Evolutionary conservation across 2,888 invertebrate genomes (phyloP).

Genomic region (Drosophila lacicola): DNA sequence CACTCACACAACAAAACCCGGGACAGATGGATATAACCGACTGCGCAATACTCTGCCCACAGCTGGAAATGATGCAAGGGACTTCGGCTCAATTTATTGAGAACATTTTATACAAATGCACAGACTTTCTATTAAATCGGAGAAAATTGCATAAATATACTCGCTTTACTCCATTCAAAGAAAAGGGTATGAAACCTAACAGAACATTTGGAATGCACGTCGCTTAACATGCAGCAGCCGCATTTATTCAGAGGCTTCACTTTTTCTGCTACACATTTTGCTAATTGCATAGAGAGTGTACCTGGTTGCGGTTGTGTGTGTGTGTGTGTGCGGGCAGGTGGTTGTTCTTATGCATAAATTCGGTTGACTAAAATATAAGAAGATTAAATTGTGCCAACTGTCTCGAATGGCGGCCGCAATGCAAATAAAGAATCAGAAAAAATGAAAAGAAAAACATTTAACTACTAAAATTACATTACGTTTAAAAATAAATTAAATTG

Average conservation of each 20-base stretch:
- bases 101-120: too few relatives aligned
- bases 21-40: not conserved
- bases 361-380: conserved; percentile 12
- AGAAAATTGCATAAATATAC: not conserved
- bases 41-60: not conserved
- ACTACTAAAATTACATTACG: too few relatives aligned
- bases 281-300: conserved; percentile 1
- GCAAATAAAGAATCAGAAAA: not conserved
- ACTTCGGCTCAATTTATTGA: too few relatives aligned
- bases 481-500: too few relatives aligned
- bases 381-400: conserved; percentile 7
- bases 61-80: too few relatives aligned
- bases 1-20: conserved; percentile 13
- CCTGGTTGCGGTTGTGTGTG: not conserved
- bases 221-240: conserved; percentile 43
- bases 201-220: conserved; percentile 23
- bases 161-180: not conserved
- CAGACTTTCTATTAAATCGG: too few relatives aligned
- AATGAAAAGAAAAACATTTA: too few relatives aligned
- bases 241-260: conserved; percentile 43
- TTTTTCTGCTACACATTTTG: conserved; percentile 20
- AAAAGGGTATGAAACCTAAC: not conserved
- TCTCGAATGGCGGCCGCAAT: not conserved
- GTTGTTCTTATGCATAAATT: conserved; percentile 34
- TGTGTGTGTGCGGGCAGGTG: not conserved